phyloP scores from a whole-genome alignment of 2,113 vertebrate genomes.

The Mystacornis crossleyi region DNA sequence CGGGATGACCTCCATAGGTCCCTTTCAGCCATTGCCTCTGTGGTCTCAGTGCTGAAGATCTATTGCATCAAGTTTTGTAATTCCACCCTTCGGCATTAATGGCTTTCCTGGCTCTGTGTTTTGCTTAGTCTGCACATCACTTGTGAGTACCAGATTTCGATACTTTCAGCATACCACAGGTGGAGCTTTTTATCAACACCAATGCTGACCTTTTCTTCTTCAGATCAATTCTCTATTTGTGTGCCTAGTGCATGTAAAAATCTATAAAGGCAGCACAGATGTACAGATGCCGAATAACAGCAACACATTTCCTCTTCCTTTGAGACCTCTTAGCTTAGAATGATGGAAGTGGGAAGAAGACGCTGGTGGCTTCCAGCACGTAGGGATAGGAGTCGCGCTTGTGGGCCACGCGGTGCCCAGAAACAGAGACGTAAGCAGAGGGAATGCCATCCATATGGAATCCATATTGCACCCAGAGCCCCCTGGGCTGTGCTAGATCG shows the following conservation, averaged over 20 bases:
- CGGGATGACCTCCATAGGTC: background rate
- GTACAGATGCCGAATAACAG: background rate
- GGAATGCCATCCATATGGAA: background rate
- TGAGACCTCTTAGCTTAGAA: background rate
- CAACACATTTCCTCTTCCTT: background rate
- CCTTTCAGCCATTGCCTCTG: background rate
- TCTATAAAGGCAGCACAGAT: background rate
- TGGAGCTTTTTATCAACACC: background rate
- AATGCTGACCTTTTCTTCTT: background rate
- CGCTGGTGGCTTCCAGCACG: background rate
- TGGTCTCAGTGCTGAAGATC: background rate
- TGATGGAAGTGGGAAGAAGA: background rate
- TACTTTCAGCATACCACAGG: background rate
- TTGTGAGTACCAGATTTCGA: background rate
- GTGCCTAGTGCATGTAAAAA: background rate
- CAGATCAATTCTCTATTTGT: background rate
- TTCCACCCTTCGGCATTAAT: background rate
- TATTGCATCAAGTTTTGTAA: background rate
- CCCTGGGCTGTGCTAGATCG: background rate
- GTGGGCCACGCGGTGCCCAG: background rate
- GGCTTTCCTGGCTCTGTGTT: background rate
- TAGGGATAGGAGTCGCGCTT: background rate
- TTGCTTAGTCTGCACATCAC: background rate
- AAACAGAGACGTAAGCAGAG: background rate
- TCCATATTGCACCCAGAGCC: background rate